Evolutionary conservation across 2,113 vertebrate genomes (phyloP).

Genomic region (Syngnathus typhle): DNA sequence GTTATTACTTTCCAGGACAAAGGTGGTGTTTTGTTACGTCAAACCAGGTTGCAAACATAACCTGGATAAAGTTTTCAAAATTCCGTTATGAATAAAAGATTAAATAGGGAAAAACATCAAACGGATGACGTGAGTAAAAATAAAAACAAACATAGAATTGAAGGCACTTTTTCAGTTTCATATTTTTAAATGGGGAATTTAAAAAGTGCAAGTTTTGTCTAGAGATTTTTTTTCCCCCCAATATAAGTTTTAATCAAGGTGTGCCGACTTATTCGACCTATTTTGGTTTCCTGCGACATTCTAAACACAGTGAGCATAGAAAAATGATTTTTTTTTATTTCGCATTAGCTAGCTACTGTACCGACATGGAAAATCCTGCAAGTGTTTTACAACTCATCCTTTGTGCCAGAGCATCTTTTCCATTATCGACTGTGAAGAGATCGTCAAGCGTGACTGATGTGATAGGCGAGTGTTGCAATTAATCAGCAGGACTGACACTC

Average conservation of each 20-base stretch:
- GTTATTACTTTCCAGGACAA: conserved; percentile 42
- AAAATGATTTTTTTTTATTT: neutral
- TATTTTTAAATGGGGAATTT: neutral
- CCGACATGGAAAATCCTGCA: too few species aligned
- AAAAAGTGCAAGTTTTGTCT: neutral
- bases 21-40: conserved; percentile 25
- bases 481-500: neutral
- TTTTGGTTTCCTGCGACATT: too few species aligned
- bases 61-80: neutral
- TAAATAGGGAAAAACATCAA: neutral
- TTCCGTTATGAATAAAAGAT: neutral
- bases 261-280: neutral
- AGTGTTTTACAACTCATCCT: neutral
- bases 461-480: neutral
- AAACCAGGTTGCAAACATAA: conserved; percentile 10
- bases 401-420: neutral
- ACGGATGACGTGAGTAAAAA: neutral
- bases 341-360: neutral
- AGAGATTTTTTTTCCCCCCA: neutral
- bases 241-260: neutral
- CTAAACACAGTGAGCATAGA: too few species aligned
- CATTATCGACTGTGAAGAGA: neutral
- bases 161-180: neutral
- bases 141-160: neutral
- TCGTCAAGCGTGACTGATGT: neutral